Evolutionary conservation across 2,113 vertebrate genomes (phyloP), one percentile per base, ranked within the genome.

Genomic region (Mormoops blainvillei): DNA sequence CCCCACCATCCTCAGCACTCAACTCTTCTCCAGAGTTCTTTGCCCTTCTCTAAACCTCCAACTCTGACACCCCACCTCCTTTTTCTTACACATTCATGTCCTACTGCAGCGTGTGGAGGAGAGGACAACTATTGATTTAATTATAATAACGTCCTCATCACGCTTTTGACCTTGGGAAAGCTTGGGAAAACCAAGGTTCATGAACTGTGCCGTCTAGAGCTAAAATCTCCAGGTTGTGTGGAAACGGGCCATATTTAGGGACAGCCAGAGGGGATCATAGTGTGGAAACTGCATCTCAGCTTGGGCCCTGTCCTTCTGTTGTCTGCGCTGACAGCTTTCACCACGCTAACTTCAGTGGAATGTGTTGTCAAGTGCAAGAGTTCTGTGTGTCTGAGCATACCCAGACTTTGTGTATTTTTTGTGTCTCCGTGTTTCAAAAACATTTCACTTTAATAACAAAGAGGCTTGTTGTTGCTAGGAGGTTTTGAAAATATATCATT

Each of bases 121-220:
- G 41, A 96, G 97, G 96, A 96, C 91, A 92, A 91, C 84, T 97
- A 78, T 95, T 95, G 96, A 92, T 94, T 97, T 98, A 98, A 98
- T 98, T 98, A 95, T 12, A 67, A 54, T 43, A 86, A 91, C 95
- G 82, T 52, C 41, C 96, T 98, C 58, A 92, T 93, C 96, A 97
- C 52, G 94, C 87, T 97, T 93, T 88, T 92, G 50, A 94, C 89
- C 95, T 98, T 67, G 84, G 52, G 86, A 89, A 88, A 84, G 14
- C 12, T 2, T 90, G 96, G 97, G 94, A 86, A 94, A 97, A 97
- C 92, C 78, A 82, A 97, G 77, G 93, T 95, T 90, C 92, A 87
- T 87, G 94, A 94, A 95, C 56, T 95, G 91, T 88, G 91, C 80
- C 45, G 96, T 98, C 94, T 36, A 94, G 90, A 97, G 97, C 97